These are phyloP conservation scores for Chionomys nivalis DNA, from an alignment of 2,113 vertebrate genomes.

Conservation along the genomic window DNA sequence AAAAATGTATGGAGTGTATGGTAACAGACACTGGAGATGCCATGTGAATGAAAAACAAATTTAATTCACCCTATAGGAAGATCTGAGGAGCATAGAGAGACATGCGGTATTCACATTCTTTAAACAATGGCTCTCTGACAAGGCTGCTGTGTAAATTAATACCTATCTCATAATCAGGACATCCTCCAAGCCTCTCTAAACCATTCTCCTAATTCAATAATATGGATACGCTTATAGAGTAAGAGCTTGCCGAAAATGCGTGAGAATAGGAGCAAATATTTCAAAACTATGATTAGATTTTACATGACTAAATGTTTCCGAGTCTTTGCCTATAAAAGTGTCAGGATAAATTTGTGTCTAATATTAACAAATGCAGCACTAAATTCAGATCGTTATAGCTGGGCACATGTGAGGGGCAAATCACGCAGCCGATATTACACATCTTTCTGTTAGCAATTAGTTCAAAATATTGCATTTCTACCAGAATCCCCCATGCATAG, in stretches of 20 bases:
- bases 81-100: constrained; percentile 58
- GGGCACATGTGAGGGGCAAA: constrained; percentile 75
- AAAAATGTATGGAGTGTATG: constrained; percentile 62
- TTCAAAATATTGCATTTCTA: constrained; percentile 75
- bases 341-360: constrained; percentile 82
- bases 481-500: constrained; percentile 68
- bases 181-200: constrained; percentile 63
- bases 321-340: constrained; percentile 82
- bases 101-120: constrained; percentile 59
- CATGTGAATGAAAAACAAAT: constrained; percentile 70
- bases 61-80: constrained; percentile 66
- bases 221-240: constrained; percentile 69
- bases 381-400: constrained; percentile 82
- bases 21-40: constrained; percentile 68
- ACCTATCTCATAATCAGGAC: constrained; percentile 62
- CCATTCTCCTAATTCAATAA: constrained; percentile 54
- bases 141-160: constrained; percentile 69
- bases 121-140: constrained; percentile 61
- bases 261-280: constrained; percentile 78
- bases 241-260: constrained; percentile 48
- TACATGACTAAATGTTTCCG: constrained; percentile 83
- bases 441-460: constrained; percentile 77
- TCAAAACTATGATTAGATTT: constrained; percentile 82
- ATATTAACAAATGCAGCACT: constrained; percentile 83
- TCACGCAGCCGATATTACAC: constrained; percentile 78